Percentiles rank a stretch among this genome's conserved stretches.
Evolutionary conservation across 2,888 invertebrate genomes (phyloP).

Genomic region (Lasioglossum pauxillum): DNA sequence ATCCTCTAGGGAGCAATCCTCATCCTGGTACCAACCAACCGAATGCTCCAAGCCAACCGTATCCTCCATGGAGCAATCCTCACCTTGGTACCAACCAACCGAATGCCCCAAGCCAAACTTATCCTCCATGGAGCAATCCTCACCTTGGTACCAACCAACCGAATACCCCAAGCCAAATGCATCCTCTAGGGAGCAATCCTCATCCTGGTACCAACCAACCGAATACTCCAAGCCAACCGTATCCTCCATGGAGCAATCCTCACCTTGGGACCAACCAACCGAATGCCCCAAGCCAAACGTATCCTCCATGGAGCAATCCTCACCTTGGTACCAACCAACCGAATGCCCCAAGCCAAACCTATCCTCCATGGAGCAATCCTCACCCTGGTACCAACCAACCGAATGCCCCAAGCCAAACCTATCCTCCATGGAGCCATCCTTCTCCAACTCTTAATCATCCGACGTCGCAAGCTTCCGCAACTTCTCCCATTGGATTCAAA

Average conservation of each 20-base stretch:
- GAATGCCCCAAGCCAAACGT: background rate
- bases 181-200: constrained; percentile 10
- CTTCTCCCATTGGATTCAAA: constrained; percentile 60
- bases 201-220: constrained; percentile 5
- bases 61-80: constrained; percentile 10
- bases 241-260: constrained; percentile 12
- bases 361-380: constrained; percentile 20
- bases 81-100: constrained; percentile 4
- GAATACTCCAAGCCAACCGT: background rate
- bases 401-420: background rate
- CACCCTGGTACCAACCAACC: background rate
- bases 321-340: constrained; percentile 10
- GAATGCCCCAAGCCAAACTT: background rate
- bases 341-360: background rate
- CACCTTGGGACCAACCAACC: constrained; percentile 4
- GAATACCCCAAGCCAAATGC: background rate
- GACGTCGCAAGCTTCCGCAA: background rate
- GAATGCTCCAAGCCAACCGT: background rate
- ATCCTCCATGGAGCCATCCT: constrained; percentile 53
- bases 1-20: constrained; percentile 9
- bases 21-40: constrained; percentile 8
- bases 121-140: constrained; percentile 13
- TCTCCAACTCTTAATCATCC: constrained; percentile 24
- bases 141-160: constrained; percentile 6
- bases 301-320: constrained; percentile 10